Evolutionary conservation across 2,888 invertebrate species (phyloP).

Genomic region (Muschampia plurimacula): DNA sequence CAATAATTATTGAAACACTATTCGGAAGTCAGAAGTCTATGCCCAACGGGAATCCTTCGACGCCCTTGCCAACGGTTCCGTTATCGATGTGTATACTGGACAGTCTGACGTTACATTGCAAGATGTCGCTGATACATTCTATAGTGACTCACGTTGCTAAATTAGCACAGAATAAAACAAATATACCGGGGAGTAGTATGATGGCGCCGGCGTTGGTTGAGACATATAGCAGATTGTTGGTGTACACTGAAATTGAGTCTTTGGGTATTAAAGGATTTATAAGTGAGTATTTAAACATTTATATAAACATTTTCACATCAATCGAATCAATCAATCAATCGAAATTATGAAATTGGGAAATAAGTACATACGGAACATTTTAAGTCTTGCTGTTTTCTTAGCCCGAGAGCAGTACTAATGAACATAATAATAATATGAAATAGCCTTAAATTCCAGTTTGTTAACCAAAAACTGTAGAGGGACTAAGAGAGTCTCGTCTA

Average conservation of each 20-base stretch:
- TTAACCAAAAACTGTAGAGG: too few species aligned
- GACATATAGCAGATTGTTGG: slow-evolving; percentile 96
- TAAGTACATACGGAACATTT: too few species aligned
- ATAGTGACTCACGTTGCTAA: slow-evolving; percentile 96
- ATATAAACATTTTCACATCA: too few species aligned
- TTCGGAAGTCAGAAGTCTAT: slow-evolving; percentile 87
- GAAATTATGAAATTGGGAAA: too few species aligned
- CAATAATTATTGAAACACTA: slow-evolving; percentile 94
- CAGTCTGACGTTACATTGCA: slow-evolving; percentile 97
- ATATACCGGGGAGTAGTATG: slow-evolving; percentile 87
- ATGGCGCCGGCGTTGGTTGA: slow-evolving; percentile 97
- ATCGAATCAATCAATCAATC: too few species aligned
- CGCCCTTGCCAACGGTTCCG: slow-evolving; percentile 92
- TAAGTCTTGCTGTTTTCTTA: too few species aligned
- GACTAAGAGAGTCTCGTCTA: too few species aligned
- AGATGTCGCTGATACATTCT: slow-evolving; percentile 94
- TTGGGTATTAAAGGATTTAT: slow-evolving; percentile 98
- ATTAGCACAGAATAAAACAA: slow-evolving; percentile 94
- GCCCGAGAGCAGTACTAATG: too few species aligned
- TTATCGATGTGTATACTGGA: slow-evolving; percentile 97
- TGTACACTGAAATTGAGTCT: slow-evolving; percentile 97
- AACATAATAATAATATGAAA: too few species aligned
- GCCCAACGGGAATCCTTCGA: slow-evolving; percentile 75
- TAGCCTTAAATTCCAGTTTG: too few species aligned
- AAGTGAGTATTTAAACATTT: slow-evolving; percentile 83